phyloP scores from a whole-genome alignment of 2,888 invertebrate genomes.

The Sceliomorpha sp. region DNA sequence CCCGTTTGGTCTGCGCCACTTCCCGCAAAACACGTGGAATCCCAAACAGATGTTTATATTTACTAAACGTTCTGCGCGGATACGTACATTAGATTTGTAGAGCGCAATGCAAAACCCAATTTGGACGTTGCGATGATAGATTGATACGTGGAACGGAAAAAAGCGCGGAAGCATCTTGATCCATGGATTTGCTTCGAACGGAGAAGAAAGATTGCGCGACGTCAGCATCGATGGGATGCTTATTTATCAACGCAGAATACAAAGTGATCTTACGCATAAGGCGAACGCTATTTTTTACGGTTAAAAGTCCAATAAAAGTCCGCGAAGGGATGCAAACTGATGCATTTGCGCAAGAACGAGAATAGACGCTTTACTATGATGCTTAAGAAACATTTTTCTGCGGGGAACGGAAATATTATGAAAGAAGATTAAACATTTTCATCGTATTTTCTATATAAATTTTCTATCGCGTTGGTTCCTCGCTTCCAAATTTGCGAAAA shows the following conservation, averaged over 20 bases:
- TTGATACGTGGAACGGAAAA: slow-evolving; percentile 26
- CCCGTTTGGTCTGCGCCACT: slow-evolving; percentile 61
- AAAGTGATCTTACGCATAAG: slow-evolving; percentile 21
- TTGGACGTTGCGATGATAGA: slow-evolving; percentile 36
- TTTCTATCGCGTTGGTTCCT: too few species aligned
- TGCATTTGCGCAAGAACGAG: too few species aligned
- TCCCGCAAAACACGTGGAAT: slow-evolving; percentile 66
- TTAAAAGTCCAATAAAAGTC: too few species aligned
- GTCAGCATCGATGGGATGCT: slow-evolving; percentile 56
- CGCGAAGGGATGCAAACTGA: too few species aligned
- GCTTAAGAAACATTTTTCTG: too few species aligned
- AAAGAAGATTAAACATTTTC: too few species aligned
- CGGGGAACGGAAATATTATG: too few species aligned
- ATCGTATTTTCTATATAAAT: too few species aligned
- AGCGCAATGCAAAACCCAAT: slow-evolving; percentile 7
- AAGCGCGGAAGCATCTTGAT: slow-evolving; percentile 35
- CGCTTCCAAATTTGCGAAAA: too few species aligned
- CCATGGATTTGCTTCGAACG: slow-evolving; percentile 34
- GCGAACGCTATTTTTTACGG: too few species aligned
- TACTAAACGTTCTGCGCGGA: slow-evolving; percentile 52
- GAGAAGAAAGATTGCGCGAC: slow-evolving; percentile 42
- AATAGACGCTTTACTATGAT: too few species aligned
- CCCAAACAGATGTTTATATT: slow-evolving; percentile 74
- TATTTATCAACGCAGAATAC: slow-evolving; percentile 58
- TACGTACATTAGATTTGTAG: slow-evolving; percentile 34